Conservation (phyloP, 2,888 invertebrate genomes). For the Rhamnusium bicolor region DNA sequence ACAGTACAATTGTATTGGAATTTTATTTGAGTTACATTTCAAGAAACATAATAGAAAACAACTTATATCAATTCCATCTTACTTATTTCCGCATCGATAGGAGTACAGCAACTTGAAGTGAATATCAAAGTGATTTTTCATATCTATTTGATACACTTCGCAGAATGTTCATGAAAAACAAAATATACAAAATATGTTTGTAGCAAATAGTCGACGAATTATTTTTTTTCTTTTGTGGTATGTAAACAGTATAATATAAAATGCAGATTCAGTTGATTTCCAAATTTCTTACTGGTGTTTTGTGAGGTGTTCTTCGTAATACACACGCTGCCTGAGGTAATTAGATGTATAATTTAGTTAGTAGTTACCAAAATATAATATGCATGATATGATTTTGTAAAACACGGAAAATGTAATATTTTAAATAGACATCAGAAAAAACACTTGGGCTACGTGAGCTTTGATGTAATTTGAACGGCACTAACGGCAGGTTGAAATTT, state of each 20-base stretch:
- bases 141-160: slow-evolving; percentile 4
- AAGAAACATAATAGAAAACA: background rate
- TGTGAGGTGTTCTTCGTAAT: background rate
- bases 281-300: background rate
- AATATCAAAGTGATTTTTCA: background rate
- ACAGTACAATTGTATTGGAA: background rate
- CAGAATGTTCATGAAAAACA: background rate
- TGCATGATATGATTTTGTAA: too few relatives aligned
- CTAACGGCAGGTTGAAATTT: too few relatives aligned
- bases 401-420: too few relatives aligned
- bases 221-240: background rate
- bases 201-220: background rate
- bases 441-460: too few relatives aligned
- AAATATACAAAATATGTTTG: background rate
- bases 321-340: background rate
- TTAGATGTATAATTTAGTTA: background rate
- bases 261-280: background rate
- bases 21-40: background rate
- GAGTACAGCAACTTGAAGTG: background rate
- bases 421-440: too few relatives aligned
- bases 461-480: too few relatives aligned
- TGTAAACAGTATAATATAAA: background rate
- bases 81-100: background rate
- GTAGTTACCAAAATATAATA: too few relatives aligned
- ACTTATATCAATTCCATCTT: background rate